These are phyloP conservation scores for Ceyx cyanopectus DNA, from an alignment of 2,113 vertebrate species.

Conservation along the genomic window DNA sequence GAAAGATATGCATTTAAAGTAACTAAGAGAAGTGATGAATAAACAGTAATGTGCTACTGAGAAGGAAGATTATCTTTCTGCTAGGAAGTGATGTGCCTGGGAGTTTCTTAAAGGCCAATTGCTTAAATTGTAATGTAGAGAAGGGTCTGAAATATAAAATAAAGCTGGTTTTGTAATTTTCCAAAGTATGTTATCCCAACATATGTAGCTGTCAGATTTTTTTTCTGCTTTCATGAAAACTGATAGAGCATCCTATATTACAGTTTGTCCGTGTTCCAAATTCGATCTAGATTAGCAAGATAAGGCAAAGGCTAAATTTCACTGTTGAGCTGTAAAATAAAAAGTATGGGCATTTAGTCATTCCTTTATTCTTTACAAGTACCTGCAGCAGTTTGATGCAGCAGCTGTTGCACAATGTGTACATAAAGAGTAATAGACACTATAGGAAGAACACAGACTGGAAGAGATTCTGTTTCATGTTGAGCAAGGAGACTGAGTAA, in stretches of 20 bases:
- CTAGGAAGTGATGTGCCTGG: neutral
- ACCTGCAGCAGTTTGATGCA: neutral
- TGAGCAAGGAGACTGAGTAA: slow-evolving; percentile 31
- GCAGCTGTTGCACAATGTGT: neutral
- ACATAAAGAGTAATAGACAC: neutral
- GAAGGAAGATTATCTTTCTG: slow-evolving; percentile 11
- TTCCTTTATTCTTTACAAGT: neutral
- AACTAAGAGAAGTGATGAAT: slow-evolving; percentile 18
- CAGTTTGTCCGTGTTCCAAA: neutral
- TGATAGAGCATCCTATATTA: neutral
- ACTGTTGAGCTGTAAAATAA: neutral
- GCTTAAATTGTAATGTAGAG: neutral
- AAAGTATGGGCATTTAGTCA: neutral
- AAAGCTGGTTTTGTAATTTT: neutral
- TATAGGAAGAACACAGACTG: neutral
- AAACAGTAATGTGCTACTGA: slow-evolving; percentile 7
- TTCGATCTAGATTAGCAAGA: neutral
- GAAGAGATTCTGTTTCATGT: slow-evolving; percentile 2
- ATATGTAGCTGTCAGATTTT: neutral
- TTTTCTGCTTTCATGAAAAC: neutral
- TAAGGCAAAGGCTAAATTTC: neutral
- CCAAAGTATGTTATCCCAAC: neutral
- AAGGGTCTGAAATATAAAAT: neutral
- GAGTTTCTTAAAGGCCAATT: neutral
- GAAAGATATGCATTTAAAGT: slow-evolving; percentile 49